These are phyloP conservation scores for Eidolon dupreanum DNA, from an alignment of 2,797 vertebrate genomes.

Conservation along the genomic window DNA sequence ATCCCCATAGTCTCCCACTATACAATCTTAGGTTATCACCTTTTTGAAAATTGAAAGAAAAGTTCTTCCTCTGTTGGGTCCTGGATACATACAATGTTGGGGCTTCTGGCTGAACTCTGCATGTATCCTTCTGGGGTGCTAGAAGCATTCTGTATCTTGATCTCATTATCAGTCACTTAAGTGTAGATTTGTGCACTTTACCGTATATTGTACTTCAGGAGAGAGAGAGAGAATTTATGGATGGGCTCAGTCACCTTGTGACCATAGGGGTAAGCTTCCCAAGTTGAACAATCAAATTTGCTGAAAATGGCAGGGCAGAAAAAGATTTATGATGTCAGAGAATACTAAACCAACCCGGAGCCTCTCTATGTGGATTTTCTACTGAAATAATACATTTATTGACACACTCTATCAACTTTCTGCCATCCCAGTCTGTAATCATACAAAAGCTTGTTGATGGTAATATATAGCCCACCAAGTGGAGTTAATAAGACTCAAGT, in stretches of 20 bases:
- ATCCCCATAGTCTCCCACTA: not conserved
- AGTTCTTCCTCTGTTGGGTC: not conserved
- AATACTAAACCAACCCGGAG: not conserved
- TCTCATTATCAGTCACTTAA: not conserved
- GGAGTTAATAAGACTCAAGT: not conserved
- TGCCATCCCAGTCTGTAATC: not conserved
- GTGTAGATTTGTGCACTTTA: not conserved
- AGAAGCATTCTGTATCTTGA: not conserved
- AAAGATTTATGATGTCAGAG: not conserved
- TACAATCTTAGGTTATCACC: not conserved
- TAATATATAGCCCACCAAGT: not conserved
- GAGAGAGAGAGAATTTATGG: not conserved
- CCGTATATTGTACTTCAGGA: not conserved
- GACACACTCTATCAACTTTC: not conserved
- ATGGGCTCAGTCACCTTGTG: not conserved
- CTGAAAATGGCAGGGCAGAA: constrained; percentile 5
- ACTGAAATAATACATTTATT: not conserved
- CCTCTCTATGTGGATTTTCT: not conserved
- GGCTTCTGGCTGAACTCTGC: not conserved
- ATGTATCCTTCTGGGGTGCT: not conserved
- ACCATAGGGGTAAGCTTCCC: not conserved
- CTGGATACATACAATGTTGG: not conserved
- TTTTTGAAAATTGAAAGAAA: not conserved
- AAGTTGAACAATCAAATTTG: not conserved
- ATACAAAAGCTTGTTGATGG: not conserved